phyloP scores from a whole-genome alignment of 2,797 vertebrate genomes.

The Uromys caudimaculatus region DNA sequence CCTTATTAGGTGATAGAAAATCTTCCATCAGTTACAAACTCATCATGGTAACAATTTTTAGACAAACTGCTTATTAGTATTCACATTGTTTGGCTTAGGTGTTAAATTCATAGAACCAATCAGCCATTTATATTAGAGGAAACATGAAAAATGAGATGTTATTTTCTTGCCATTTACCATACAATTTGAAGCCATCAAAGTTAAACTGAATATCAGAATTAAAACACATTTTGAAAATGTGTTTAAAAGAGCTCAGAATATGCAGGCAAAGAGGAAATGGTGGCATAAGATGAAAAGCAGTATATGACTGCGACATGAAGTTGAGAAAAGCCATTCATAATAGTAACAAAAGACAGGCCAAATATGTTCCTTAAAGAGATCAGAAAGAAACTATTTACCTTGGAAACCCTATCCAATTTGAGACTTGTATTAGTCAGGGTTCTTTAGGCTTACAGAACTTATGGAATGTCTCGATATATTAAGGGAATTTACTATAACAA shows the following conservation, averaged over 20 bases:
- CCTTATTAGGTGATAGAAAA: slow-evolving; percentile 21
- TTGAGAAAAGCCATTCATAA: slow-evolving; percentile 18
- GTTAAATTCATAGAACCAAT: slow-evolving; percentile 14
- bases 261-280: neutral
- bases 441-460: neutral
- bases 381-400: slow-evolving; percentile 11
- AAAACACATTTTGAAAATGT: slow-evolving; percentile 20
- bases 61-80: neutral
- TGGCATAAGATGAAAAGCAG: neutral
- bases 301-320: neutral
- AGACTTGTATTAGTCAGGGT: neutral
- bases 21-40: neutral
- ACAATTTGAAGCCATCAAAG: slow-evolving; percentile 50
- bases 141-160: slow-evolving; percentile 11
- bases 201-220: slow-evolving; percentile 45
- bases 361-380: neutral
- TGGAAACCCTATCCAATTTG: neutral
- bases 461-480: neutral
- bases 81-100: neutral
- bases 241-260: neutral
- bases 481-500: neutral
- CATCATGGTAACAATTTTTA: neutral
- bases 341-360: slow-evolving; percentile 13
- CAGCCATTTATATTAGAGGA: neutral
- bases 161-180: neutral